Evolutionary conservation across 64 coral and sea anemone species (phyloP).

Genomic region (Exaiptasia diaphana): DNA sequence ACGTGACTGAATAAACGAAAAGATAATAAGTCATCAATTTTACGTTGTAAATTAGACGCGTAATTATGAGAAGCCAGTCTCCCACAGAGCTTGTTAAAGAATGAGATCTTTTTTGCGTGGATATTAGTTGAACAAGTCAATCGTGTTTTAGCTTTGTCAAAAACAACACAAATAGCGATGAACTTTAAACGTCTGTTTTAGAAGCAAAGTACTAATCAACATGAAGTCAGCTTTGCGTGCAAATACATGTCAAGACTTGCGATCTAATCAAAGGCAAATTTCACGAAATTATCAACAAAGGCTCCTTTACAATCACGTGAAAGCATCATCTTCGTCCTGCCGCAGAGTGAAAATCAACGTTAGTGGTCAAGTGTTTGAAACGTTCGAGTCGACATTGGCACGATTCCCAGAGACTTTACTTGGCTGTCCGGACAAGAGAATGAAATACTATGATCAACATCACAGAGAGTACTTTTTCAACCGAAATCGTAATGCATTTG

Average conservation of each 20-base stretch:
- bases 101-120: no score
- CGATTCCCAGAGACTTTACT: slow-evolving; percentile 81
- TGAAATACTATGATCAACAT: slow-evolving; percentile 45
- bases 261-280: background rate
- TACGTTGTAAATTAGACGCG: no score
- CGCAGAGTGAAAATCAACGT: slow-evolving; percentile 80
- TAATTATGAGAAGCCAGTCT: no score
- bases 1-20: no score
- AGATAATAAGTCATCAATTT: no score
- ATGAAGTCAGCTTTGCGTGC: slow-evolving; percentile 57
- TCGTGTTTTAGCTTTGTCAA: no score
- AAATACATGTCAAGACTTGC: background rate
- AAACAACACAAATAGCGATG: no score
- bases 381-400: slow-evolving; percentile 71
- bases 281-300: slow-evolving; percentile 3
- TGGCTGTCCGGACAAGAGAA: slow-evolving; percentile 61
- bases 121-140: no score
- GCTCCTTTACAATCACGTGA: background rate
- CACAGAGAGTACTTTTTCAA: slow-evolving; percentile 85
- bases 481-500: slow-evolving; percentile 87
- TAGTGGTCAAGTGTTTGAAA: slow-evolving; percentile 78
- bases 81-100: no score
- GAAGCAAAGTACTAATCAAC: background rate
- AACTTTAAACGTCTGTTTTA: no score
- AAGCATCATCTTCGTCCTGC: background rate